Evolutionary conservation across 2,797 vertebrate genomes (phyloP).

Genomic region (Arrhamphus sclerolepis): DNA sequence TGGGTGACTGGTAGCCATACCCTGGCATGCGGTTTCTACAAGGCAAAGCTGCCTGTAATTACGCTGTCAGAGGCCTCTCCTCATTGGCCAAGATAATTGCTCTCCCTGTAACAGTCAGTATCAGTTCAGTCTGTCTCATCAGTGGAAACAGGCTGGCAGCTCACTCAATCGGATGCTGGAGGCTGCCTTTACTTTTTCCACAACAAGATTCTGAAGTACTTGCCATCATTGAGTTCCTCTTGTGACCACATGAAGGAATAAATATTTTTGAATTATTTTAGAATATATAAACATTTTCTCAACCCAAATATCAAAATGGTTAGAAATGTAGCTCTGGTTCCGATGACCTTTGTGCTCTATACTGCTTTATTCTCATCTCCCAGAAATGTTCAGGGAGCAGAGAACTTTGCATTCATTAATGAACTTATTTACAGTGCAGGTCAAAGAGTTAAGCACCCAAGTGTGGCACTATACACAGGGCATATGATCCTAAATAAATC

Average conservation of each 20-base stretch:
- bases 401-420: conserved; percentile 71
- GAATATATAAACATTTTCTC: not conserved
- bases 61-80: conserved; percentile 78
- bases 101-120: conserved; percentile 75
- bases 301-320: not conserved
- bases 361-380: conserved; percentile 36
- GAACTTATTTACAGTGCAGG: conserved; percentile 78
- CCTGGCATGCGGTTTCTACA: conserved; percentile 61
- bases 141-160: conserved; percentile 62
- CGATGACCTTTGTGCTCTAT: conserved; percentile 5
- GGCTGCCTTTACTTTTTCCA: conserved; percentile 34
- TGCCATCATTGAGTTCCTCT: conserved; percentile 7
- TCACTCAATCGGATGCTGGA: conserved; percentile 47
- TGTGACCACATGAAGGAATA: conserved; percentile 3
- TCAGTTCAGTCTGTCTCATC: conserved; percentile 66
- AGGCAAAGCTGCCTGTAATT: conserved; percentile 73
- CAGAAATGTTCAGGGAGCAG: conserved; percentile 24
- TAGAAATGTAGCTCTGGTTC: conserved; percentile 6
- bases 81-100: conserved; percentile 78
- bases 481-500: conserved; percentile 81
- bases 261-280: conserved; percentile 13
- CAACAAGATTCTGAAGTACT: conserved; percentile 10
- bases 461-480: conserved; percentile 61
- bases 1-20: conserved; percentile 54
- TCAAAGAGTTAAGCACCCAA: conserved; percentile 77